Base-by-base conservation (phyloP, 2,888 invertebrate species). In the Pandemis cinnamomeana region DNA sequence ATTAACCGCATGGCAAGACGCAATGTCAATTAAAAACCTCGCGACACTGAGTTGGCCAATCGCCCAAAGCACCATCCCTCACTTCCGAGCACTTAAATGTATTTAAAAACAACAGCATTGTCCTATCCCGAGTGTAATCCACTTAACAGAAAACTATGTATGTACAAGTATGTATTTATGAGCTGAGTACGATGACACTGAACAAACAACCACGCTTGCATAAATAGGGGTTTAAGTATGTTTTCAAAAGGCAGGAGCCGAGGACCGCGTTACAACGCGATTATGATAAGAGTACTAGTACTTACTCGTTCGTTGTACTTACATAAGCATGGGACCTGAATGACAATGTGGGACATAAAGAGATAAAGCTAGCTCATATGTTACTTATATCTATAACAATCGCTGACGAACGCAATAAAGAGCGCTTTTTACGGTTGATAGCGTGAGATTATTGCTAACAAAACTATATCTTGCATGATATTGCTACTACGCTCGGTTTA, bases 111-210 rank as follows among this genome's bases (percentile, higher is more conserved):
- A 87, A 87, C 85, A 86, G 79, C 87, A 86, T 84, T 83, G 87
- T 86, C 87, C 88, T 77, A 83, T 86, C 83, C 85, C 72, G 85
- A 84, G 84, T 85, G 86, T 87, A 88, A 87, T 89, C 86, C 85
- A 89, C 89, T 87, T 86, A 88, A 27, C 68, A 63, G 80, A 78
- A 20, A 20, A 81, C 80, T 82, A 83, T 78, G 78, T 83, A 81
- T 83, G 81, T 73, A 81, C 73, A 81, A 80, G 83, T 76, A 82
- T 79, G 80, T 79, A 80, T 85, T 84, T 85, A 84, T 80, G 78
- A 82, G 80, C 79, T 83, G 82, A 80, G 81, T 82, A 80, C 84
- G 83, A 82, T 82, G 82, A 81, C 82, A 81, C 81, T 79, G 72
- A 60, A 76, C 80, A 81, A 80, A 84, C 84, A 71, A 66, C 61